A percentile compares a stretch with the other conserved stretches of the same genome.
These are phyloP conservation scores for Cotesia typhae DNA, from an alignment of 1,140 invertebrate genomes.

Conservation along the genomic window DNA sequence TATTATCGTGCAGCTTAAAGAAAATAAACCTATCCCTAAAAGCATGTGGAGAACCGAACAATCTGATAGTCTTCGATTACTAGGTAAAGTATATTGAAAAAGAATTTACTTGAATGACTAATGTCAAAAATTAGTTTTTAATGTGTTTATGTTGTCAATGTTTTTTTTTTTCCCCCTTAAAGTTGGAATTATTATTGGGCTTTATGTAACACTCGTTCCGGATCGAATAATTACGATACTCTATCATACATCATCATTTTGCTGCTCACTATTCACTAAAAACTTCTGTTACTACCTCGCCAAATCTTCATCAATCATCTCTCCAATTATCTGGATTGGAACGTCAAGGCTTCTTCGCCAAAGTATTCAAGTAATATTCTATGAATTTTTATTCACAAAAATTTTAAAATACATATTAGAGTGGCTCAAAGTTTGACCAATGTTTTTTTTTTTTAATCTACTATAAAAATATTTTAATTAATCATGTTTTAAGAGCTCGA, in stretches of 20 bases:
- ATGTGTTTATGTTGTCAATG: neutral
- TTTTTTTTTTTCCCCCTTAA: slow-evolving; percentile 7
- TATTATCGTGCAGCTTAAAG: slow-evolving; percentile 42
- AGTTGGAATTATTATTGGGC: slow-evolving; percentile 47
- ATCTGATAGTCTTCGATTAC: slow-evolving; percentile 42
- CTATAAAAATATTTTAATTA: too few species aligned
- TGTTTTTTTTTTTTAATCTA: too few species aligned
- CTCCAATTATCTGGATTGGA: slow-evolving; percentile 45
- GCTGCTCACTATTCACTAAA: slow-evolving; percentile 42
- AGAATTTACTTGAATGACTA: too few species aligned
- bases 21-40: slow-evolving; percentile 35
- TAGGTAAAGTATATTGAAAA: slow-evolving; percentile 41
- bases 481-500: too few species aligned
- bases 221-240: slow-evolving; percentile 45
- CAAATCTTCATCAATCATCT: slow-evolving; percentile 47
- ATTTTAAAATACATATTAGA: too few species aligned
- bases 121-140: too few species aligned
- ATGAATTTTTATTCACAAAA: neutral
- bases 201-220: slow-evolving; percentile 50
- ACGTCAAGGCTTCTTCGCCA: slow-evolving; percentile 39
- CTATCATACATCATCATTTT: slow-evolving; percentile 37
- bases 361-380: slow-evolving; percentile 44
- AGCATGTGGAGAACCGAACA: slow-evolving; percentile 29
- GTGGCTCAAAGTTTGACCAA: too few species aligned
- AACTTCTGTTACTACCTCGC: slow-evolving; percentile 45